Base-by-base conservation (phyloP, 1,140 invertebrate genomes). In the Camponotus vicinus region DNA sequence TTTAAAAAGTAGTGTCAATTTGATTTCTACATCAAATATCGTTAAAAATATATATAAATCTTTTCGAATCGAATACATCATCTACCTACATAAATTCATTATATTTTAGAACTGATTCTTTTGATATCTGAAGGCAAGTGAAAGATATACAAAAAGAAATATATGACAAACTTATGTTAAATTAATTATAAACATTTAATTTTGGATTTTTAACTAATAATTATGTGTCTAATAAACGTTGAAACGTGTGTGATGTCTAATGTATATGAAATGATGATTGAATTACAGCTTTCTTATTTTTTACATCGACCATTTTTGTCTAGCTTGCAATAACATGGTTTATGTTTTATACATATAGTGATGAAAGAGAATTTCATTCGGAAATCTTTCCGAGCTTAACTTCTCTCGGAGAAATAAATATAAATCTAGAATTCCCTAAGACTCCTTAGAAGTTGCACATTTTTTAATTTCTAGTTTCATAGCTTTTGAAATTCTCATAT, bases 311-410 rank as follows among this genome's bases (percentile, higher is more conserved):
- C 18, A 37, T 32, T 69, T 32, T 70, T 6, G 11, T 52, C 8
- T 27, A 13, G 3, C 49, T 11, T 45, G 66, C n/a, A 42, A 3
- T 45, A 32, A 69, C 49, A 3, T 27, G 13, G 7, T 49, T 79
- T 9, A 13, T 3, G 6, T 15, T 7, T 40, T 37, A 40, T 11
- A 6, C 7, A 45, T 45, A 11, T 18, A 5, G 42, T 9, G 15
- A 32, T 64, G 37, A 70, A 37, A 80, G 49, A 57, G 27, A 80
- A 80, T 80, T 80, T 57, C 55, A 80, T 40, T 15, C 7, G 18
- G 13, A 1, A 49, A 80, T 57, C 32, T 18, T 40, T 40, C 34
- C 15, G 61, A 13, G 34, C 42, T 6, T 59, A 34, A 27, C 27
- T 27, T 27, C 27, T 13, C 21, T 59, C 21, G 21, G 9, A 70